A percentile compares a stretch with the other conserved stretches of the same genome.
These are phyloP conservation scores for Chelon labrosus DNA, from an alignment of 2,797 vertebrate species.

Conservation along the genomic window DNA sequence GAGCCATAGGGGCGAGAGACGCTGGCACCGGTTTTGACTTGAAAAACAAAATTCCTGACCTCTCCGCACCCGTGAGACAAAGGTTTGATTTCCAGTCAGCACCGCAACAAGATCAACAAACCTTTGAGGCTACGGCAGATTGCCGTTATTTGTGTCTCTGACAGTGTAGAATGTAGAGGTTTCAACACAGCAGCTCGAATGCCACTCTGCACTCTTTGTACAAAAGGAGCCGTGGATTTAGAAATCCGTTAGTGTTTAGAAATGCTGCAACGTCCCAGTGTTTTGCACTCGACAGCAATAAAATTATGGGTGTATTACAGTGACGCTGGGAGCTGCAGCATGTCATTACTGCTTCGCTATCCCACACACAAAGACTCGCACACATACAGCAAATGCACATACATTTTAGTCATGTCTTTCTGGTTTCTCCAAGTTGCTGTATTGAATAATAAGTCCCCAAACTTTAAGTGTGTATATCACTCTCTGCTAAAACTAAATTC, in stretches of 20 bases:
- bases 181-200: constrained; percentile 31
- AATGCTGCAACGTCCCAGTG: constrained; percentile 51
- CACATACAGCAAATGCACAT: constrained; percentile 18
- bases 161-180: constrained; percentile 26
- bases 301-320: constrained; percentile 69
- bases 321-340: constrained; percentile 46
- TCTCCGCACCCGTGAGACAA: constrained; percentile 66
- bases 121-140: constrained; percentile 64
- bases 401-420: constrained; percentile 32
- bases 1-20: constrained; percentile 59
- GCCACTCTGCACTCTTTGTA: background rate
- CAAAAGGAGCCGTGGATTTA: constrained; percentile 33
- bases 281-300: constrained; percentile 58
- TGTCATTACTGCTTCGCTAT: constrained; percentile 73
- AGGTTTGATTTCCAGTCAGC: constrained; percentile 74
- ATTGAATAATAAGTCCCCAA: constrained; percentile 63
- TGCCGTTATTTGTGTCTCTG: constrained; percentile 55
- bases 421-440: constrained; percentile 46
- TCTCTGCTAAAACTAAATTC: constrained; percentile 66
- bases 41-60: constrained; percentile 83
- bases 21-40: constrained; percentile 66
- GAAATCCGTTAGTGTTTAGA: constrained; percentile 9
- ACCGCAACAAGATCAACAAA: constrained; percentile 76
- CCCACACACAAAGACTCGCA: constrained; percentile 49
- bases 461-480: constrained; percentile 55